Evolutionary conservation across 2,113 vertebrate species (phyloP).

Genomic region (Pachypanchax playfairii): DNA sequence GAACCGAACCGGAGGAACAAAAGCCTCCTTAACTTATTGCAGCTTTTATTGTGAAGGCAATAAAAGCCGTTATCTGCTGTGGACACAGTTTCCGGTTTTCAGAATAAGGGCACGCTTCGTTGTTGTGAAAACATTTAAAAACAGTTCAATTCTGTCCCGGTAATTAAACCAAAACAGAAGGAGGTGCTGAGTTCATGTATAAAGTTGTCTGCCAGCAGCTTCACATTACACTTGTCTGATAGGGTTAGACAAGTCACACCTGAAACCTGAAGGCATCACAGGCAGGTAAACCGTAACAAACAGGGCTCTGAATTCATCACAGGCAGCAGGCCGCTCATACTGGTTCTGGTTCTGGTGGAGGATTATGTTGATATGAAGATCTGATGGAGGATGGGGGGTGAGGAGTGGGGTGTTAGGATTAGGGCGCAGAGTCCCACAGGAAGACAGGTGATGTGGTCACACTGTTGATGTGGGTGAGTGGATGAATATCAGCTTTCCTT

Average conservation of each 20-base stretch:
- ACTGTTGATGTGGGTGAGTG: no score
- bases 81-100: conserved; percentile 29
- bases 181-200: neutral
- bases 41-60: conserved; percentile 57
- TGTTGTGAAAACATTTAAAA: neutral
- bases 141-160: neutral
- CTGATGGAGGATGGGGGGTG: no score
- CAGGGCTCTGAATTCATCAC: conserved; percentile 6
- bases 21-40: conserved; percentile 23
- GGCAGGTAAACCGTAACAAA: neutral
- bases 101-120: conserved; percentile 32
- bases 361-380: no score
- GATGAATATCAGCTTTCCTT: no score
- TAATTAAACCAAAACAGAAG: no score
- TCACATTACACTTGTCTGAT: conserved; percentile 3
- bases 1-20: conserved; percentile 38
- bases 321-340: no score
- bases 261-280: conserved; percentile 8
- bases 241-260: conserved; percentile 7
- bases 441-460: no score
- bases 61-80: no score
- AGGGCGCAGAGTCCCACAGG: no score
- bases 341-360: no score
- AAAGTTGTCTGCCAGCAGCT: conserved; percentile 8
- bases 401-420: no score